Percentiles rank a stretch among this genome's conserved stretches.
Evolutionary conservation across 2,888 invertebrate species (phyloP).

Genomic region (Lydus trimaculatus): DNA sequence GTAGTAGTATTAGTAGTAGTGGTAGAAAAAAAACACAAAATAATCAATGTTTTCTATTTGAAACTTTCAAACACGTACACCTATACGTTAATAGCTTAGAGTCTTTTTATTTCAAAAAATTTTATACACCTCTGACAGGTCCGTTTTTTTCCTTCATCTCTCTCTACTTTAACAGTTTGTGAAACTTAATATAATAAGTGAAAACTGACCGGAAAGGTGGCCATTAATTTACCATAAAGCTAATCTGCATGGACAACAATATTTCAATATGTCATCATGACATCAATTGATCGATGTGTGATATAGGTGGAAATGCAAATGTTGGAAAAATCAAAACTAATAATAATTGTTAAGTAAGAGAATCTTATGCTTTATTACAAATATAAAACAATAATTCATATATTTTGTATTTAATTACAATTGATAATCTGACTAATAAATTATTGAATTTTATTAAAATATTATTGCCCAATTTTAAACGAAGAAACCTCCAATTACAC

Average conservation of each 20-base stretch:
- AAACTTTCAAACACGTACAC: conserved; percentile 3
- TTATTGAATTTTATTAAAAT: conserved; percentile 4
- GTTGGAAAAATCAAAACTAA: not conserved
- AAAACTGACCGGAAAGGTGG: not conserved
- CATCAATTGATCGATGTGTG: conserved; percentile 7
- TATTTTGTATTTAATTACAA: conserved; percentile 2
- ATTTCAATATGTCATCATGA: conserved; percentile 6
- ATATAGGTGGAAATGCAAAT: not conserved
- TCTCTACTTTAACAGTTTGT: not conserved
- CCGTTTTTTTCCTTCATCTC: not conserved
- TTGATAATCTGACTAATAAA: conserved; percentile 6
- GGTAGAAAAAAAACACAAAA: not conserved
- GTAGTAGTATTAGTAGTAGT: too few relatives aligned
- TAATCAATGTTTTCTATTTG: not conserved
- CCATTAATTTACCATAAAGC: not conserved
- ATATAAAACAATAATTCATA: conserved; percentile 1
- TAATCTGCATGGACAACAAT: not conserved
- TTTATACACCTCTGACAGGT: not conserved
- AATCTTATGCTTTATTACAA: not conserved
- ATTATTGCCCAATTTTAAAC: conserved; percentile 5
- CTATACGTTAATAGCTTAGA: not conserved
- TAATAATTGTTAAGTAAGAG: not conserved
- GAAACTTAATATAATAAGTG: not conserved
- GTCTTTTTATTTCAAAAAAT: not conserved
- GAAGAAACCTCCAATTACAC: not conserved